Base-by-base conservation (phyloP, 2,888 invertebrate genomes). In the Caenorhabditis auriculariae region DNA sequence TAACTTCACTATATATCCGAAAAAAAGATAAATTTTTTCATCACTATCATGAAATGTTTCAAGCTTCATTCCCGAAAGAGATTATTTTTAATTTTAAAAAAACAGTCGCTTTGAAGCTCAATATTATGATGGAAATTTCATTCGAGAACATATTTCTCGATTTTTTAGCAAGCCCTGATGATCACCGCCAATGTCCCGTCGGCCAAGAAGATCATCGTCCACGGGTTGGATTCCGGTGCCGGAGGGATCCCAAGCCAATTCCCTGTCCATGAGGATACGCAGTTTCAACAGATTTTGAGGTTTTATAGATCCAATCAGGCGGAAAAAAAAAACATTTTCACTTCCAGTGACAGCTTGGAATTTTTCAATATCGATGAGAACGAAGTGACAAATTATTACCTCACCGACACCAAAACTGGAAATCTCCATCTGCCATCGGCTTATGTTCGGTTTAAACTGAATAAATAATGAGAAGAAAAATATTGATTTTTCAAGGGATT, bases 151-250 rank as follows among this genome's bases (percentile, higher is more conserved):
- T 24, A 35, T 46, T 19, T 17, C 4, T 24, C 35, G 0, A 2
- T 6, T 35, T 75, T 82, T 45, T 72, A 86, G 85, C 84, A 96
- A 0, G 93, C 94, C 0, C 90, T 99, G 77, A 85, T 99, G 65
- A 86, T 99, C 1, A 96, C 96, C 0, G 98, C 98, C 4, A 98
- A 98, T 84, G 95, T 99, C 17, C 98, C 98, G 0, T 94, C 95
- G 1, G 95, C 98, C 0, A 99, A 99, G 84, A 98, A 96, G 84
- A 93, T 80, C 29, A 72, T 80, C 42, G 77, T 80, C 1, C 78
- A 80, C 45, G 80, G 80, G 1, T 69, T 78, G 5, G 78, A 80
- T 44, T 91, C 91, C 48, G 91, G 92, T 75, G 90, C 91, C 71
- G 91, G 91, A 47, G 92, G 91, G 55, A 96, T 98, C 80, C 98